phyloP scores from a whole-genome alignment of 1,140 invertebrate species.

The Probaryconus sp. region DNA sequence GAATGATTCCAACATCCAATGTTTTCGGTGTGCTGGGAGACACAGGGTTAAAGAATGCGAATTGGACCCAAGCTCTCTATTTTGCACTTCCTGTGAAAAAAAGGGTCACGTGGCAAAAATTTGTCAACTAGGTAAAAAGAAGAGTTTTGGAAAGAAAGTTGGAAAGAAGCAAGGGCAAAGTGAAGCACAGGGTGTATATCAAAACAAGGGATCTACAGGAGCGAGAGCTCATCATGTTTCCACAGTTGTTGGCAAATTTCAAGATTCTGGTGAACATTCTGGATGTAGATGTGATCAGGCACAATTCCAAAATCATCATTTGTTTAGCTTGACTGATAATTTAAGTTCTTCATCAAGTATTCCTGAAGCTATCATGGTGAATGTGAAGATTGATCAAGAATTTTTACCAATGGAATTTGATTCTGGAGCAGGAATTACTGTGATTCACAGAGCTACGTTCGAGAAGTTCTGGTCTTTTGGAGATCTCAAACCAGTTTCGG shows the following conservation, averaged over 20 bases:
- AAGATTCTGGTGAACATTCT: too few species aligned
- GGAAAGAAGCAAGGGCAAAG: too few species aligned
- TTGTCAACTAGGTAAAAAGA: not conserved
- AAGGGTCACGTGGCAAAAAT: slow-evolving; percentile 8
- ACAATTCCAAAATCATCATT: too few species aligned
- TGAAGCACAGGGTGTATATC: too few species aligned
- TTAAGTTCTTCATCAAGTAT: too few species aligned
- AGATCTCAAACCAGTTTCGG: not conserved
- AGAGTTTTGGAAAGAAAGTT: too few species aligned
- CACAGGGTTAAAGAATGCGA: slow-evolving; percentile 2
- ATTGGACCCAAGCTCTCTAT: slow-evolving; percentile 3
- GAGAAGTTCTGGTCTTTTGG: not conserved
- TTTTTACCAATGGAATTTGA: slow-evolving; percentile 8
- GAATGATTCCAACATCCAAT: too few species aligned
- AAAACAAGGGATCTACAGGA: too few species aligned
- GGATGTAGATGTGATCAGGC: too few species aligned
- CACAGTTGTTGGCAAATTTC: too few species aligned
- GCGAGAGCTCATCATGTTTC: too few species aligned
- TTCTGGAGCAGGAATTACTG: slow-evolving; percentile 9
- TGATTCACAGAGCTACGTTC: slow-evolving; percentile 7
- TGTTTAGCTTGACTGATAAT: too few species aligned
- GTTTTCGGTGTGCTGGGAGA: slow-evolving; percentile 5
- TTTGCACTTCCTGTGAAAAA: slow-evolving; percentile 1
- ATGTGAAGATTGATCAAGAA: not conserved
- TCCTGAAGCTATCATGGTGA: slow-evolving; percentile 1